phyloP scores from a whole-genome alignment of 2,888 invertebrate species.

The Imbricaverruca yamaguchii region DNA sequence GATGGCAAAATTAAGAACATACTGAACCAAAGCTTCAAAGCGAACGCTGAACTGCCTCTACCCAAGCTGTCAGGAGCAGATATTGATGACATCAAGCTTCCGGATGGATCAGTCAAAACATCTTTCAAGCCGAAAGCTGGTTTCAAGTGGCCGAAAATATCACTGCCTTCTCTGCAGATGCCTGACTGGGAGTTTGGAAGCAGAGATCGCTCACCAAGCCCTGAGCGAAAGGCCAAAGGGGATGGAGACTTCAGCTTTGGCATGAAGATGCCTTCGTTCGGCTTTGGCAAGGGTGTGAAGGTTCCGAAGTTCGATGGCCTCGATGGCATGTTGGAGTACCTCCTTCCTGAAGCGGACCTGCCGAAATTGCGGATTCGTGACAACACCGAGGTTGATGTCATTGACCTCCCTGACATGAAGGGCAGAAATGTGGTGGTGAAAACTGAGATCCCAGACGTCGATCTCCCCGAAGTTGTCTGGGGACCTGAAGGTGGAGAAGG shows the following conservation, averaged over 20 bases:
- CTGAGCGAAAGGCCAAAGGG: neutral
- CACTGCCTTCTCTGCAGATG: neutral
- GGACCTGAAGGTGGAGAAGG: neutral
- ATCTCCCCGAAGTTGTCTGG: neutral
- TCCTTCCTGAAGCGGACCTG: neutral
- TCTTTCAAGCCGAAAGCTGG: conserved; percentile 4
- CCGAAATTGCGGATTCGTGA: neutral
- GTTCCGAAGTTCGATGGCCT: neutral
- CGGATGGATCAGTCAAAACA: neutral
- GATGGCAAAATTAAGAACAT: neutral
- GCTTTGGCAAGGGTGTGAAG: neutral
- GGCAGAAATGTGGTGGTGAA: neutral
- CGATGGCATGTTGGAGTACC: neutral
- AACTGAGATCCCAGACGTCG: neutral
- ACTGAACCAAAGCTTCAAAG: conserved; percentile 12
- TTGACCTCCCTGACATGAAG: neutral
- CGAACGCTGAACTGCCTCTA: neutral
- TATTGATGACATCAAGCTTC: neutral
- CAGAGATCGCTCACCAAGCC: neutral
- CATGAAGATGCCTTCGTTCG: neutral
- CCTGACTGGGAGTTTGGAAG: neutral
- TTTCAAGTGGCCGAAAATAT: neutral
- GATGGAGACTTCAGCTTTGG: neutral
- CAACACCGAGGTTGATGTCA: conserved; percentile 7
- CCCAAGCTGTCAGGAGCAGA: neutral